Evolutionary conservation across 1,140 invertebrate genomes (phyloP).

Genomic region (Papilio xuthus): DNA sequence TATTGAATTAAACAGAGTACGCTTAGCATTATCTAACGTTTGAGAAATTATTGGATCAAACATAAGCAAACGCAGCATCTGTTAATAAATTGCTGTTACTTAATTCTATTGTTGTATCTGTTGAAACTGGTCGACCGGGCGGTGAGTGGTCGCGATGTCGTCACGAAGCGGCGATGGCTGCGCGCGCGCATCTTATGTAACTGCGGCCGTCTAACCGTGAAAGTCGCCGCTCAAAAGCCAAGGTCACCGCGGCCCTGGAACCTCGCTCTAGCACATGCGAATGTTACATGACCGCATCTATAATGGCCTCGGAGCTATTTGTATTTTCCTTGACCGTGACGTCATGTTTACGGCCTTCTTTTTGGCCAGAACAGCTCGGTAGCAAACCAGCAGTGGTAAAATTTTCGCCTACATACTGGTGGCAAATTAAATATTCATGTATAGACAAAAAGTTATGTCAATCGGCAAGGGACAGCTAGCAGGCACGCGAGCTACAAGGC

Average conservation of each 20-base stretch:
- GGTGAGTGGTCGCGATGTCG: conserved; percentile 69
- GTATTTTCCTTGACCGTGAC: conserved; percentile 68
- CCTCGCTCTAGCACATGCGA: conserved; percentile 69
- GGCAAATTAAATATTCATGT: conserved; percentile 44
- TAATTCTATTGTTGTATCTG: conserved; percentile 48
- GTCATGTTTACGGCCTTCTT: conserved; percentile 67
- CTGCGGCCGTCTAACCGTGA: conserved; percentile 77
- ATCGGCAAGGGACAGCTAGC: conserved; percentile 53
- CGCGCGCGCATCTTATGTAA: conserved; percentile 76
- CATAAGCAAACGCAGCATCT: conserved; percentile 6
- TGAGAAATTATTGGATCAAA: conserved; percentile 39
- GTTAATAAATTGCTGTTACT: conserved; percentile 45
- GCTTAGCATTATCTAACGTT: not conserved
- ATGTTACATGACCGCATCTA: conserved; percentile 67
- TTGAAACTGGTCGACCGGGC: conserved; percentile 61
- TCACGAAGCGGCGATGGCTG: conserved; percentile 60
- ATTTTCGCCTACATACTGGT: not conserved
- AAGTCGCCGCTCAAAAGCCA: conserved; percentile 81
- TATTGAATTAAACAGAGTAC: not conserved
- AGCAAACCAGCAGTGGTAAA: conserved; percentile 30
- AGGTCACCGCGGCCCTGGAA: conserved; percentile 76
- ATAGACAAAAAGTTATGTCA: conserved; percentile 19
- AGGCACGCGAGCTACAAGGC: conserved; percentile 72
- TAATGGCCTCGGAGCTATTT: conserved; percentile 54
- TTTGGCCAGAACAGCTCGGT: conserved; percentile 40